A percentile compares a stretch with the other conserved stretches of the same genome.
phyloP scores from a whole-genome alignment of 2,113 vertebrate species.

The Pseudorasbora parva region DNA sequence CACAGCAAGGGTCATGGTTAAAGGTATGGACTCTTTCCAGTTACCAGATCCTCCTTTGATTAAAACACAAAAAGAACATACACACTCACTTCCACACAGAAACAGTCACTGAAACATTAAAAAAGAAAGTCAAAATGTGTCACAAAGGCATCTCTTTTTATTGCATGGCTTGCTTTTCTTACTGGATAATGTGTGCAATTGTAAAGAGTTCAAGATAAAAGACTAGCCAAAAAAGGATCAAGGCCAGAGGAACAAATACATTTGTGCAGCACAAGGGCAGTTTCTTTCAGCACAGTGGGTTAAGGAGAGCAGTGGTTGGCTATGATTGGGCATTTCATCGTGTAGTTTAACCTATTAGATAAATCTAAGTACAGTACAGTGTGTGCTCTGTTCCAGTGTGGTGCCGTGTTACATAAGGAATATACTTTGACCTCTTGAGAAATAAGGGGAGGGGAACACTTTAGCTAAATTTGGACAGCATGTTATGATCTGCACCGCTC shows the following conservation, averaged over 20 bases:
- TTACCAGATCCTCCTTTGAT: slow-evolving; percentile 13
- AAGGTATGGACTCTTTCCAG: background rate
- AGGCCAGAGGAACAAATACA: slow-evolving; percentile 10
- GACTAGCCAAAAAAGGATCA: background rate
- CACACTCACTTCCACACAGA: slow-evolving; percentile 16
- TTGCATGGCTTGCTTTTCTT: background rate
- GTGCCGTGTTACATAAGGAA: slow-evolving; percentile 56
- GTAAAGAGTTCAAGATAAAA: slow-evolving; percentile 36
- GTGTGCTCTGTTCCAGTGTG: slow-evolving; percentile 16
- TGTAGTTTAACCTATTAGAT: background rate
- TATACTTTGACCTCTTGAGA: slow-evolving; percentile 62
- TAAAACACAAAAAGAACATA: background rate
- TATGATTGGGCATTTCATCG: background rate
- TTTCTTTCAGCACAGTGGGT: background rate
- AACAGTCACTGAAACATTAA: slow-evolving; percentile 11
- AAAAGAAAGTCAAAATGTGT: slow-evolving; percentile 20
- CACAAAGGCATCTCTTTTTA: slow-evolving; percentile 29
- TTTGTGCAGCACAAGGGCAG: background rate
- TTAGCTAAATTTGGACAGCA: slow-evolving; percentile 11
- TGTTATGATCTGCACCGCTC: slow-evolving; percentile 1
- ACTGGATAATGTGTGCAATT: slow-evolving; percentile 26
- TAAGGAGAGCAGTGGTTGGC: background rate
- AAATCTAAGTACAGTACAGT: background rate
- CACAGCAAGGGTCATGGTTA: slow-evolving; percentile 5
- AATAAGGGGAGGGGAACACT: slow-evolving; percentile 54